Evolutionary conservation across 2,113 vertebrate genomes (phyloP), one percentile per base, ranked within the genome.

Genomic region (Brienomyrus brachyistius): DNA sequence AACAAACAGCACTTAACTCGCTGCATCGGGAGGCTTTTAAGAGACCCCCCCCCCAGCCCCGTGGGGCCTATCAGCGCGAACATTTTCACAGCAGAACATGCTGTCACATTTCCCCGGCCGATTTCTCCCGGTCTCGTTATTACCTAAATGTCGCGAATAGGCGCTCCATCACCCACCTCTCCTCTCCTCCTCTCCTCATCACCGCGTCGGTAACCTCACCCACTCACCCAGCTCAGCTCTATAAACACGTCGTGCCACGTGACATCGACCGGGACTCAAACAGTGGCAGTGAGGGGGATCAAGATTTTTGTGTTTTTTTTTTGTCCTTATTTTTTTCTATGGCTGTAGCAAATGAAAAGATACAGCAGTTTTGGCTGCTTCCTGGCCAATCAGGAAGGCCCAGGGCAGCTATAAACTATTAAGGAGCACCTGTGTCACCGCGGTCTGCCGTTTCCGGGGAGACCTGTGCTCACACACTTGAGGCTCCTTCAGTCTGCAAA

Each of bases 1-100:
- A 91, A 90, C 91, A 91, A 83, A 52, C 54, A 47, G 77, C 62
- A 85, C 84, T 92, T 90, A 87, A 74, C 87, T 89, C 70, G 3
- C 89, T 74, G 85, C 59, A 43, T 88, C 50, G n/a, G 56, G 66
- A 84, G 47, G n/a, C 59, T 89, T 90, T 87, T 48, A 88, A 54
- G 86, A 48, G 40, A 84, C 27, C 50, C 51, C 70, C 70, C 56
- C 21, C 54, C 23, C 74, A 47, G 23, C 54, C 31, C 50, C n/a
- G 31, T 1, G 31, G 43, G 80, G 23, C 80, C 23, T 56, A 62
- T 85, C 89, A 89, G 23, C 23, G 6, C 11, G 77, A 87, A 80
- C 23, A 21, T 86, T 87, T 51, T 31, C 15, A 43, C 35, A 56
- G 86, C 47, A 45, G 54, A 89, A 86, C 83, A 86, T 84, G 56